Percentiles rank a stretch among this genome's conserved stretches.
These are phyloP conservation scores for Adela reaumurella DNA, from an alignment of 2,888 invertebrate species.

Conservation along the genomic window DNA sequence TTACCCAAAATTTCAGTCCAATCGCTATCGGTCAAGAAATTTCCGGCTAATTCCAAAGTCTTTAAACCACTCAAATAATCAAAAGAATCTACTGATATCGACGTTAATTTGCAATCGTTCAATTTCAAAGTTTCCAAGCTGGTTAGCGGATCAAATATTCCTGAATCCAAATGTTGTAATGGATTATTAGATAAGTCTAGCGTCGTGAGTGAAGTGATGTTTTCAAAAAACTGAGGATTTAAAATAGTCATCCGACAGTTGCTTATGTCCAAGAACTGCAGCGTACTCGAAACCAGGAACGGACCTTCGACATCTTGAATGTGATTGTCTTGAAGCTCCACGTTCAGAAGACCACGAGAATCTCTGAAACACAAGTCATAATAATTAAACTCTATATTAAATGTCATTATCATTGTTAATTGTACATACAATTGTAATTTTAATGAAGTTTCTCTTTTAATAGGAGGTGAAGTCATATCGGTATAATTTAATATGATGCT, in stretches of 20 bases:
- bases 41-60: slow-evolving; percentile 60
- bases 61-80: slow-evolving; percentile 58
- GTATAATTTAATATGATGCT: too few relatives aligned
- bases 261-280: slow-evolving; percentile 66
- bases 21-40: slow-evolving; percentile 50
- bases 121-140: slow-evolving; percentile 64
- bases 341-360: slow-evolving; percentile 63
- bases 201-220: slow-evolving; percentile 62
- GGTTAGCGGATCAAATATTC: slow-evolving; percentile 60
- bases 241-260: slow-evolving; percentile 58
- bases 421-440: slow-evolving; percentile 9
- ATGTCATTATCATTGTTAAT: slow-evolving; percentile 3
- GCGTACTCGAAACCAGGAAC: slow-evolving; percentile 61
- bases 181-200: slow-evolving; percentile 70
- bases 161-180: slow-evolving; percentile 51
- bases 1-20: slow-evolving; percentile 62
- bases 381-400: slow-evolving; percentile 7
- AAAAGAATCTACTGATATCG: slow-evolving; percentile 56
- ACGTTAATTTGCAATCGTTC: slow-evolving; percentile 61
- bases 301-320: slow-evolving; percentile 59
- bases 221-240: slow-evolving; percentile 62
- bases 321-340: slow-evolving; percentile 68
- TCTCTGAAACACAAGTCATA: slow-evolving; percentile 48
- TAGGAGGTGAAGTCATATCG: too few relatives aligned
- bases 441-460: too few relatives aligned